Evolutionary conservation across 2,888 invertebrate species (phyloP).

Genomic region (Pegoplata infirma): DNA sequence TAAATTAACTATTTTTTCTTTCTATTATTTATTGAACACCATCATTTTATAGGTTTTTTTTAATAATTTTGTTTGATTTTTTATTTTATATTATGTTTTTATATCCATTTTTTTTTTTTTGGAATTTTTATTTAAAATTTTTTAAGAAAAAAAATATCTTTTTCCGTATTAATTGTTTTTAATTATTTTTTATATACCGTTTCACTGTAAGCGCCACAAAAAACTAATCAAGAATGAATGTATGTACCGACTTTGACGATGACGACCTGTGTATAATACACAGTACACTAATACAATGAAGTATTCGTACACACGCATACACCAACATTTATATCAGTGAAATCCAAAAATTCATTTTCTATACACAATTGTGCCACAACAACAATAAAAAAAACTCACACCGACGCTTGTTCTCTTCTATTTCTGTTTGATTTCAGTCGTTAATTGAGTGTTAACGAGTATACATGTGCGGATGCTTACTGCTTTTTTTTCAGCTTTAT

Average conservation of each 20-base stretch:
- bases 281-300: constrained; percentile 14
- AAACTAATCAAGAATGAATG: constrained; percentile 72
- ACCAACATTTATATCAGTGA: too few relatives aligned
- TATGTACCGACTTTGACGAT: constrained; percentile 54
- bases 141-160: background rate
- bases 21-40: constrained; percentile 40
- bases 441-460: too few relatives aligned
- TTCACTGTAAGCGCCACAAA: constrained; percentile 71
- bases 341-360: too few relatives aligned
- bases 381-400: too few relatives aligned
- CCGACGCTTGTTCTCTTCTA: too few relatives aligned
- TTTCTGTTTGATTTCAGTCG: too few relatives aligned
- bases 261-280: constrained; percentile 48
- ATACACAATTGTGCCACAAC: too few relatives aligned
- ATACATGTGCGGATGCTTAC: too few relatives aligned
- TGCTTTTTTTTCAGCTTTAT: too few relatives aligned
- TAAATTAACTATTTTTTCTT: constrained; percentile 8
- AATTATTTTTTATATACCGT: constrained; percentile 44
- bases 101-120: constrained; percentile 31
- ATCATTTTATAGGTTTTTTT: constrained; percentile 32
- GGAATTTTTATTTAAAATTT: constrained; percentile 13
- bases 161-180: constrained; percentile 30
- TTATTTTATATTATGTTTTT: constrained; percentile 35
- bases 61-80: constrained; percentile 39
- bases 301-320: background rate